A percentile compares a stretch with the other conserved stretches of the same genome.
Conservation (phyloP, 1,140 invertebrate genomes). For the Hestina assimilis region DNA sequence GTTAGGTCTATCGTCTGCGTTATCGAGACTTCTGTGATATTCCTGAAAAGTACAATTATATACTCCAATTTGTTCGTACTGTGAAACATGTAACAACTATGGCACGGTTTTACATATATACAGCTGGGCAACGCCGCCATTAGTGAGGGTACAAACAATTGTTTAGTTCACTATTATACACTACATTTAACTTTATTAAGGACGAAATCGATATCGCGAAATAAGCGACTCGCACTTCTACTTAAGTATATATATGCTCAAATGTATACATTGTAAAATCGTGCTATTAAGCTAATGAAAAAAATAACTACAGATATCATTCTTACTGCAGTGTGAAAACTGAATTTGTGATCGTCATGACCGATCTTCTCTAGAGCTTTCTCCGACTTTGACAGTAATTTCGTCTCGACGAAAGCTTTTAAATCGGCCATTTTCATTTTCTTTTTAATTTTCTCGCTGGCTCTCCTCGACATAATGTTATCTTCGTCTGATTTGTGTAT, state of each 20-base stretch:
- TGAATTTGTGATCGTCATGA: conserved; percentile 81
- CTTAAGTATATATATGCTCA: too few relatives aligned
- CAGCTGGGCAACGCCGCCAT: too few relatives aligned
- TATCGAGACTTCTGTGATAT: conserved; percentile 88
- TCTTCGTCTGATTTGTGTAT: conserved; percentile 78
- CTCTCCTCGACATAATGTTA: conserved; percentile 79
- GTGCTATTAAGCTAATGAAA: too few relatives aligned
- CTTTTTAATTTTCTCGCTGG: conserved; percentile 89
- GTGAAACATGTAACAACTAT: too few relatives aligned
- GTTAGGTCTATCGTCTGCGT: conserved; percentile 81
- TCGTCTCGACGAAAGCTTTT: conserved; percentile 93
- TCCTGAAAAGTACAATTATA: conserved; percentile 79
- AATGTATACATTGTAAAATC: too few relatives aligned
- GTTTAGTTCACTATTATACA: too few relatives aligned
- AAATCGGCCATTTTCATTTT: conserved; percentile 94
- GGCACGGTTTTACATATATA: too few relatives aligned
- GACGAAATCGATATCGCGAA: too few relatives aligned
- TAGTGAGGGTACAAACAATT: too few relatives aligned
- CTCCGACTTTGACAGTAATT: conserved; percentile 93
- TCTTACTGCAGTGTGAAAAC: conserved; percentile 74
- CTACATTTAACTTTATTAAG: too few relatives aligned
- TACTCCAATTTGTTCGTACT: not conserved
- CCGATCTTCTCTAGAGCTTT: conserved; percentile 94
- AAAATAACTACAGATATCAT: conserved; percentile 73
- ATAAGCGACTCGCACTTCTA: too few relatives aligned